These are phyloP conservation scores for Podilymbus podiceps DNA, from an alignment of 2,113 vertebrate species.

Conservation along the genomic window DNA sequence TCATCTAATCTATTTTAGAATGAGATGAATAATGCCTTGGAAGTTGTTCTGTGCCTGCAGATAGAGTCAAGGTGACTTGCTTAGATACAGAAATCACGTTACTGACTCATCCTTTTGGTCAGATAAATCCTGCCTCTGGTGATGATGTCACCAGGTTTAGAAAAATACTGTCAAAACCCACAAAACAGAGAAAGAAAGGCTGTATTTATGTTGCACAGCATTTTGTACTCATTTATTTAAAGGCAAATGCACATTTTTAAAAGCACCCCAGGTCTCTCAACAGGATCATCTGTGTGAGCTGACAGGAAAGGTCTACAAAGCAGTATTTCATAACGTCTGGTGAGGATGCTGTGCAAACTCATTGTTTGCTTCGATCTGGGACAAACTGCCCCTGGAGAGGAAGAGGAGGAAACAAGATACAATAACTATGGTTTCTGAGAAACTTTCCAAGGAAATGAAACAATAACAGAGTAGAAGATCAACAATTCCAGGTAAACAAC, in stretches of 20 bases:
- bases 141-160: background rate
- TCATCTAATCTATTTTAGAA: background rate
- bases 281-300: background rate
- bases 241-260: background rate
- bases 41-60: background rate
- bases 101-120: background rate
- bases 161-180: background rate
- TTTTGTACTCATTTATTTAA: background rate
- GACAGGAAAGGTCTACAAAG: constrained; percentile 15
- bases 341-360: constrained; percentile 32
- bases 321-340: background rate
- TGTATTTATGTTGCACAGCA: background rate
- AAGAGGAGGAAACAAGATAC: constrained; percentile 49
- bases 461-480: background rate
- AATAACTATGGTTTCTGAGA: constrained; percentile 26
- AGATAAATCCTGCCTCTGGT: background rate
- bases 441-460: constrained; percentile 49
- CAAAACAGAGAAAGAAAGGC: background rate
- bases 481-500: constrained; percentile 34
- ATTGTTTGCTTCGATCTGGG: constrained; percentile 35
- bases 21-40: background rate
- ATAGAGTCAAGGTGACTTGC: background rate
- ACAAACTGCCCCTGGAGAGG: constrained; percentile 28
- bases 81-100: background rate
- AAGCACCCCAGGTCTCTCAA: background rate